These are phyloP conservation scores for Pipistrellus nathusii DNA, from an alignment of 2,797 vertebrate genomes.

Conservation along the genomic window DNA sequence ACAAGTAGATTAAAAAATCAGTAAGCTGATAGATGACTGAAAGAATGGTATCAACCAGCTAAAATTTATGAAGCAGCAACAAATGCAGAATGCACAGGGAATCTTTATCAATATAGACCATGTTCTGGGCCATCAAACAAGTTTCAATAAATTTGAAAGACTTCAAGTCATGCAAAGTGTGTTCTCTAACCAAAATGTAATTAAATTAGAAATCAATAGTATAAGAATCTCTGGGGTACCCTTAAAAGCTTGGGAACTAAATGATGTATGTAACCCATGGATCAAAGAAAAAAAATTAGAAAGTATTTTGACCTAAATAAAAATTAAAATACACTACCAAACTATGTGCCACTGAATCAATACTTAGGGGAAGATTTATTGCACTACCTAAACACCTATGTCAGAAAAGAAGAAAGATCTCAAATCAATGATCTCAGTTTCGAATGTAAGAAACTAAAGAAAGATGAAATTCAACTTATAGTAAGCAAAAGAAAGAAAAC, in stretches of 20 bases:
- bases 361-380: neutral
- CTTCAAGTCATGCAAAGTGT: neutral
- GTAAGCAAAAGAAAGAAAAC: neutral
- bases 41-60: neutral
- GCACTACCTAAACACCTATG: neutral
- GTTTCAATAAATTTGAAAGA: neutral
- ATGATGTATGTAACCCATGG: neutral
- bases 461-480: neutral
- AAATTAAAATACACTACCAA: neutral
- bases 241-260: neutral
- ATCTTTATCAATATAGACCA: neutral
- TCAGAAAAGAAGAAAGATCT: neutral
- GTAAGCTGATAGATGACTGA: neutral
- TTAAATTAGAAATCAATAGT: neutral
- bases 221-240: neutral
- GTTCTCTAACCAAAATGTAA: neutral
- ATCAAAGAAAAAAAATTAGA: neutral
- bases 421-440: neutral
- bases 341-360: neutral
- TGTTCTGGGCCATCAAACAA: neutral
- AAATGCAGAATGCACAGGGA: neutral
- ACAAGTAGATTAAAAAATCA: neutral
- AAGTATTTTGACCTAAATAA: conserved; percentile 6
- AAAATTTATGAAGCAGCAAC: neutral
- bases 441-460: neutral